Evolutionary conservation across 2,113 vertebrate genomes (phyloP).

Genomic region (Climacteris rufus): DNA sequence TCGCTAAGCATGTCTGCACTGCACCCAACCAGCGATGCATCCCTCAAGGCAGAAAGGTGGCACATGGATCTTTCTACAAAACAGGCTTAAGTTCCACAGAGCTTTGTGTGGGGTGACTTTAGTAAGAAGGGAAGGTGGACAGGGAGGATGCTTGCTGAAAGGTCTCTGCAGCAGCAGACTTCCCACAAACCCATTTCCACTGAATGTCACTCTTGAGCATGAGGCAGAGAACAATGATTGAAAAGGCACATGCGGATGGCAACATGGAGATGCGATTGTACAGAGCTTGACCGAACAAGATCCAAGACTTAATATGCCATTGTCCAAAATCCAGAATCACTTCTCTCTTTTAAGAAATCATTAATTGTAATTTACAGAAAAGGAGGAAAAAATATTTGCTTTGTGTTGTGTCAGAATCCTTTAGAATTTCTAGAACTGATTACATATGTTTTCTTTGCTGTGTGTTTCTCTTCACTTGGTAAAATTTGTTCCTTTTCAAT

Average conservation of each 20-base stretch:
- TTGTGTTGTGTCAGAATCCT: neutral
- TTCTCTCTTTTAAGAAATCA: neutral
- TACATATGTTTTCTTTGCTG: neutral
- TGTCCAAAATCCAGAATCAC: neutral
- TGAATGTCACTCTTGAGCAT: neutral
- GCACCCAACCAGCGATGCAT: accelerated
- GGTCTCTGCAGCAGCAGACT: neutral
- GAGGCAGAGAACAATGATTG: accelerated
- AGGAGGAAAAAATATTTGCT: neutral
- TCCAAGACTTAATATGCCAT: neutral
- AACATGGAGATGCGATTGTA: neutral
- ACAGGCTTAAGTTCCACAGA: neutral
- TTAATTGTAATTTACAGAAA: neutral
- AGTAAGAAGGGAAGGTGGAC: neutral
- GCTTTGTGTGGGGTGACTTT: accelerated
- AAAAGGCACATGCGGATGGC: neutral
- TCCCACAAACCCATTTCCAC: neutral
- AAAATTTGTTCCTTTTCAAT: neutral
- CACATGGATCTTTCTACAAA: neutral
- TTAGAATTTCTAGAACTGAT: neutral
- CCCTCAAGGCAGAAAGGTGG: neutral
- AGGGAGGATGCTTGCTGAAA: neutral
- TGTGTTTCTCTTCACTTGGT: neutral
- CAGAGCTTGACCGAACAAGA: neutral
- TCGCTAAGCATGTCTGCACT: accelerated